These are phyloP conservation scores for Oopsacas minuta DNA, from an alignment of 37 sponge, comb jelly and placozoan genomes.

Conservation along the genomic window DNA sequence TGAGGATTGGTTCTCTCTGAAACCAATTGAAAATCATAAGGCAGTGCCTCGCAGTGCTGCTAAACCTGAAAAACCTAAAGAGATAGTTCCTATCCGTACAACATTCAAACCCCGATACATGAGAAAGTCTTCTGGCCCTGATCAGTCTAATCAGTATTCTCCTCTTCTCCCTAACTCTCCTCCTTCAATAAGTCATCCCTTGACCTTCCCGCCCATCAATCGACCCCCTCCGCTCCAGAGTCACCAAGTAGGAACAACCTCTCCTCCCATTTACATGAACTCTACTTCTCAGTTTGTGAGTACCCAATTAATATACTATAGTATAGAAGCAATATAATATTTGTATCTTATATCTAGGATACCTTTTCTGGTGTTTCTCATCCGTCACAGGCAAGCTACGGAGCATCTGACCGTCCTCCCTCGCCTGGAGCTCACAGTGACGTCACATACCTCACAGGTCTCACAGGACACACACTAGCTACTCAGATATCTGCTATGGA, in stretches of 20 bases:
- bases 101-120: neutral
- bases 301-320: neutral
- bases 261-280: neutral
- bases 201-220: neutral
- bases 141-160: neutral
- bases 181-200: neutral
- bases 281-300: neutral
- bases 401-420: neutral
- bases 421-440: neutral
- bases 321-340: too few species aligned
- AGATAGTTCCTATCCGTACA: neutral
- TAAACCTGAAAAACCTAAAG: neutral
- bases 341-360: neutral
- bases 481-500: neutral
- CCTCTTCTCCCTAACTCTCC: neutral
- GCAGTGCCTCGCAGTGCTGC: neutral
- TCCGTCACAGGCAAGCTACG: neutral
- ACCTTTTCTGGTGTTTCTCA: neutral
- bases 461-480: neutral
- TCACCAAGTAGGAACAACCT: neutral
- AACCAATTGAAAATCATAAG: neutral
- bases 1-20: neutral
- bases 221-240: neutral
- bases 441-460: neutral
- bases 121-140: neutral